Conservation (phyloP, 2,888 invertebrate genomes). For the Noctua pronuba region DNA sequence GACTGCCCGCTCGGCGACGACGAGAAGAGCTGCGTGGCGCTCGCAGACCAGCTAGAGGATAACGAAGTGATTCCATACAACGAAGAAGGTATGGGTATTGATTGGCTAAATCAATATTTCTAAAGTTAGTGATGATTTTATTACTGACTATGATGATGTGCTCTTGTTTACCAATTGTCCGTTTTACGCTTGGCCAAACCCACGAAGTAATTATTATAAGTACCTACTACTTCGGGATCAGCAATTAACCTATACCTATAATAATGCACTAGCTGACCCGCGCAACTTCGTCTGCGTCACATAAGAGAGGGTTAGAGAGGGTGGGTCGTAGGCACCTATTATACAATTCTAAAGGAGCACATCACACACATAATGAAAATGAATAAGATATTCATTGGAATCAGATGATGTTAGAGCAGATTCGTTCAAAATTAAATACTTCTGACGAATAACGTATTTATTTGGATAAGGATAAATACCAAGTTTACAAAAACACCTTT, state of each 20-base stretch:
- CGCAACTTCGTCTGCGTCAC: too few species aligned
- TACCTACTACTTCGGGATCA: background rate
- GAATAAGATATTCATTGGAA: too few species aligned
- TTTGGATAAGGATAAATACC: too few species aligned
- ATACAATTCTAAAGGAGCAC: too few species aligned
- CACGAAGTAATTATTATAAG: background rate
- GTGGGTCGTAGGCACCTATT: too few species aligned
- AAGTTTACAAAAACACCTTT: too few species aligned
- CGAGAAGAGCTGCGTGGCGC: slow-evolving; percentile 93
- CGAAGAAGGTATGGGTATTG: slow-evolving; percentile 87
- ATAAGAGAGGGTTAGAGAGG: too few species aligned
- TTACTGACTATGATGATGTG: background rate
- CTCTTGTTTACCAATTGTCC: background rate
- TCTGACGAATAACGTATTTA: too few species aligned
- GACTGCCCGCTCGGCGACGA: slow-evolving; percentile 94
- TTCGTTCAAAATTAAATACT: too few species aligned
- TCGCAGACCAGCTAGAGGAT: slow-evolving; percentile 89
- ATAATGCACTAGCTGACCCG: too few species aligned
- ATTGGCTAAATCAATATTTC: background rate
- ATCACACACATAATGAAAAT: too few species aligned
- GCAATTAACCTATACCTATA: background rate
- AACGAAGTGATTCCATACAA: slow-evolving; percentile 91
- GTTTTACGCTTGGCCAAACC: background rate
- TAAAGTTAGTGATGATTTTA: background rate
- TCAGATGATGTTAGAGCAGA: too few species aligned